phyloP scores from a whole-genome alignment of 2,113 vertebrate species.

The Oncorhynchus nerka region DNA sequence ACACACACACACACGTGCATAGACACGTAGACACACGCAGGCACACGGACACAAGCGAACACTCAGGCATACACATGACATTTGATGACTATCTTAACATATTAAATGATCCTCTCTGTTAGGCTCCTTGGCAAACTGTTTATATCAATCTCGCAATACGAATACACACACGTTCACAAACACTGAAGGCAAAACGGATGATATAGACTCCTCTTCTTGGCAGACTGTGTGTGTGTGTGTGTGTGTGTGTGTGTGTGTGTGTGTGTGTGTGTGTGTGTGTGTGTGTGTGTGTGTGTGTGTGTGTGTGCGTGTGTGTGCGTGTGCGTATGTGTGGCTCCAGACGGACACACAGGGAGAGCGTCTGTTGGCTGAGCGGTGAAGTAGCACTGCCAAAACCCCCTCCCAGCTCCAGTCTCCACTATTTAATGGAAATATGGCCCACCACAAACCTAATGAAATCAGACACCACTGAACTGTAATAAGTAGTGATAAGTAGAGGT shows the following conservation, averaged over 20 bases:
- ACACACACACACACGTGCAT: not conserved
- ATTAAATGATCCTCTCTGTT: too few species aligned
- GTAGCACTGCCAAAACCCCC: conserved; percentile 58
- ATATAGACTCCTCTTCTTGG: not conserved
- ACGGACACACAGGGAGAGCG: conserved; percentile 54
- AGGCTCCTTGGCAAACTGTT: too few species aligned
- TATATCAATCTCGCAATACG: too few species aligned
- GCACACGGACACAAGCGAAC: not conserved
- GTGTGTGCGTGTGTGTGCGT: conserved; percentile 1
- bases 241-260: conserved; percentile 13
- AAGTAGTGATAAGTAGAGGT: conserved; percentile 40
- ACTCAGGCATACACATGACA: not conserved
- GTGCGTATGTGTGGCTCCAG: conserved; percentile 23
- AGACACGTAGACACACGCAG: not conserved
- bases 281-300: not conserved
- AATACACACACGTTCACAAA: not conserved
- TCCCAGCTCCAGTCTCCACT: conserved; percentile 51
- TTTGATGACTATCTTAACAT: too few species aligned
- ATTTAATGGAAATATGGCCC: conserved; percentile 62
- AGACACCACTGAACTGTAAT: conserved; percentile 55
- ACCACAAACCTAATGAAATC: conserved; percentile 60
- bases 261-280: not conserved
- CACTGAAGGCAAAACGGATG: not conserved
- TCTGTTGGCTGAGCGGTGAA: conserved; percentile 57
- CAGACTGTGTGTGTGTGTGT: not conserved